Evolutionary conservation across 1,140 invertebrate genomes (phyloP).

Genomic region (Hestina assimilis): DNA sequence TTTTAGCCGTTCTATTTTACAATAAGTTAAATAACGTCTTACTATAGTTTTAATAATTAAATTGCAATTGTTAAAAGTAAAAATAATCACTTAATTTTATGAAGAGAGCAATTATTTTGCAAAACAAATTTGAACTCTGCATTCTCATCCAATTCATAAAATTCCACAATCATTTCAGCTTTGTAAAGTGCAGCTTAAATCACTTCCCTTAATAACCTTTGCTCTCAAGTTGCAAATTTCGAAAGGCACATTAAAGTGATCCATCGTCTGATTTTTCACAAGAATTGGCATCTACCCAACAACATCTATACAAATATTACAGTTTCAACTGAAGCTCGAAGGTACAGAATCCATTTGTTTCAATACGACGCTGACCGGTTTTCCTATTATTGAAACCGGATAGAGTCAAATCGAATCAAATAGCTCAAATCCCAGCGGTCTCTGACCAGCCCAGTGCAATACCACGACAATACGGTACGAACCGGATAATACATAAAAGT

Average conservation of each 20-base stretch:
- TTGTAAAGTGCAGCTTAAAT: background rate
- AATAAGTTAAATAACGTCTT: too few relatives aligned
- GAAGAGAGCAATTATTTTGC: too few relatives aligned
- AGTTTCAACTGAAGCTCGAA: constrained; percentile 18
- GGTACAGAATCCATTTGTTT: constrained; percentile 31
- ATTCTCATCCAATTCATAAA: too few relatives aligned
- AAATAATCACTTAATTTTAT: too few relatives aligned
- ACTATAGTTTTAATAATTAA: too few relatives aligned
- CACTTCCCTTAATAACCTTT: constrained; percentile 15
- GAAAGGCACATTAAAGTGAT: constrained; percentile 27
- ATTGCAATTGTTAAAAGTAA: too few relatives aligned
- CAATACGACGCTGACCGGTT: constrained; percentile 30
- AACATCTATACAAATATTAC: constrained; percentile 25
- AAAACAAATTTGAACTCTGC: too few relatives aligned
- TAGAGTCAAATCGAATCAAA: constrained; percentile 31
- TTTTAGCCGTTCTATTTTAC: too few relatives aligned
- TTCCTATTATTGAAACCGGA: constrained; percentile 30
- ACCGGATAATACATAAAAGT: background rate
- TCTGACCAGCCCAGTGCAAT: constrained; percentile 12
- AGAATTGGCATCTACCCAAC: constrained; percentile 20
- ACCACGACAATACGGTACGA: constrained; percentile 11
- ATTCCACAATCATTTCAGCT: too few relatives aligned
- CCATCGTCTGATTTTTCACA: constrained; percentile 28
- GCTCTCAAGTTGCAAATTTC: constrained; percentile 19
- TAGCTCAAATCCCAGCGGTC: constrained; percentile 23